Evolutionary conservation across 2,797 vertebrate genomes (phyloP).

Genomic region (Pangasius mekongensis): DNA sequence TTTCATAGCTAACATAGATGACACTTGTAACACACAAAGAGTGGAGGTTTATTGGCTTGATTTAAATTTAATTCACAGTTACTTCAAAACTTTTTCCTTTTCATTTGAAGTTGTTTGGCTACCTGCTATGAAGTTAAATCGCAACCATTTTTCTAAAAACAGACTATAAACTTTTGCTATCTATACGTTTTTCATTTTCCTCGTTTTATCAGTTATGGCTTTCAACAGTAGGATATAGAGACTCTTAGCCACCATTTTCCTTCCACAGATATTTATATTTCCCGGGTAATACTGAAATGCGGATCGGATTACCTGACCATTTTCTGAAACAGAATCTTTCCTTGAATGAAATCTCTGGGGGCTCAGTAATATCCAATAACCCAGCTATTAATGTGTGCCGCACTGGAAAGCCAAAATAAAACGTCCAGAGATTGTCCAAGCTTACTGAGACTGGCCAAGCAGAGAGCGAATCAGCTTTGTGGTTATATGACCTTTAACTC

Average conservation of each 20-base stretch:
- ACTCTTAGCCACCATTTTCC: constrained; percentile 33
- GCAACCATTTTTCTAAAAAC: neutral
- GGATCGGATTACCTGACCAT: constrained; percentile 56
- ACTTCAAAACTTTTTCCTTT: neutral
- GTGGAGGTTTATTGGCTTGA: neutral
- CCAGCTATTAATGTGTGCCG: constrained; percentile 69
- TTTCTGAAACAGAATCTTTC: constrained; percentile 66
- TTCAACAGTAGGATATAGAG: constrained; percentile 7
- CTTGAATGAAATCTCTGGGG: constrained; percentile 66
- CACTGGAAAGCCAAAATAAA: constrained; percentile 71
- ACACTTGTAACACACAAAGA: neutral
- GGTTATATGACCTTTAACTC: constrained; percentile 75
- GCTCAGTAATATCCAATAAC: constrained; percentile 70
- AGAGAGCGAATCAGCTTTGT: constrained; percentile 74
- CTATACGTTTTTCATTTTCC: neutral
- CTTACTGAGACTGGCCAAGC: constrained; percentile 68
- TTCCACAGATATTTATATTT: constrained; percentile 57
- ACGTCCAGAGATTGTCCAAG: constrained; percentile 68
- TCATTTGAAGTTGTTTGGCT: neutral
- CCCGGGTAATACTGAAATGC: constrained; percentile 52
- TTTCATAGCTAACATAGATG: neutral
- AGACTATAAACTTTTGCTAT: neutral
- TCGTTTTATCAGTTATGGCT: neutral
- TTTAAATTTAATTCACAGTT: neutral
- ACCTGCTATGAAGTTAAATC: neutral